Base-by-base conservation (phyloP, 2,888 invertebrate species). In the Drosophila acutilabella region DNA sequence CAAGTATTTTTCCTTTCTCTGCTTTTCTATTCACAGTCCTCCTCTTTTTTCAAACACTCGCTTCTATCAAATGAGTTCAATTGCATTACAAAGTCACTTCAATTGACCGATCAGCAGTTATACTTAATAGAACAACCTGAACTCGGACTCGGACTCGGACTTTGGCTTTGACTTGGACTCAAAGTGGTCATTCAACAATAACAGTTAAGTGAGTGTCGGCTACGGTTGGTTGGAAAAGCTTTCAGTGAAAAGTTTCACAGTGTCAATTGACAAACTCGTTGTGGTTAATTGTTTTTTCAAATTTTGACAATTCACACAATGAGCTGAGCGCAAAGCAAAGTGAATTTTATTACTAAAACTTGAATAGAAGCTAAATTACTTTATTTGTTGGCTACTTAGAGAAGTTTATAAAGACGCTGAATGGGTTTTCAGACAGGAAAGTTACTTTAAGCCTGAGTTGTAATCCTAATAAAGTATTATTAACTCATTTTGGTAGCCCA, bases 61-160 rank as follows among this genome's bases (percentile, higher is more conserved):
- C 38, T 61, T 11, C 10, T 50, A 33, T 57, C 57, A 75, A 87
- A 78, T 82, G 84, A 75, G 78, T 84, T 82, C 87, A 75, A 82
- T 82, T 82, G 81, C 86, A 82, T 84, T 74, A 74, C 74, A 86
- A 81, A 83, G 74, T 77, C 83, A 74, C 67, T 86, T 68, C 65
- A 80, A 71, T 77, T 56, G 62, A 72, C 50, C 81, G 79, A 84
- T 81, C 84, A 71, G 79, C 68, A 58, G 50, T 59, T 59, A 56
- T 56, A 53, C 48, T 67, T 71, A 72, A 76, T 72, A 64, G 54
- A 4, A 52, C 60, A 58, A 72, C 64, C 72, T 54, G 57, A 23
- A 48, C 40, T n/a, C 3, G 23, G 41, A 58, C 48, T 16, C 2
- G 7, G 36, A 45, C 38, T 47, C 16, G 20, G 23, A 30, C 30